These are phyloP conservation scores for Gavia stellata DNA, from an alignment of 2,113 vertebrate species.

Conservation along the genomic window DNA sequence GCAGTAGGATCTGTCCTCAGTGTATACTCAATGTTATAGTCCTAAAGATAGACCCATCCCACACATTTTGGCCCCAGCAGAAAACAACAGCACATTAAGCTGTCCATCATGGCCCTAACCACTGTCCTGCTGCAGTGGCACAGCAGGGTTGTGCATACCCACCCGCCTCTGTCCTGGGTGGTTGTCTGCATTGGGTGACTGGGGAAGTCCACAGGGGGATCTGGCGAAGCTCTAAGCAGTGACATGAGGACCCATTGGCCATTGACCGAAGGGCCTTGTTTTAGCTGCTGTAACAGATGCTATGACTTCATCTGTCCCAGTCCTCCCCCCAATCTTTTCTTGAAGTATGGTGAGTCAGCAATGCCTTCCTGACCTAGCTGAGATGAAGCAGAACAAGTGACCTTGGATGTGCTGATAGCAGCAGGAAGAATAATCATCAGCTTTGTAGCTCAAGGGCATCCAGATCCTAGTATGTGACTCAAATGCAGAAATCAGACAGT, in stretches of 20 bases:
- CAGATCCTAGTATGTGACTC: background rate
- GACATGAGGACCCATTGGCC: background rate
- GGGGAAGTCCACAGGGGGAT: background rate
- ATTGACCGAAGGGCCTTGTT: background rate
- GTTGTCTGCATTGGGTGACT: background rate
- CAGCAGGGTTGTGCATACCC: background rate
- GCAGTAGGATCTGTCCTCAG: background rate
- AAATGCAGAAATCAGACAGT: background rate
- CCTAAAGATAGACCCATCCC: background rate
- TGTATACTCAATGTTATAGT: background rate
- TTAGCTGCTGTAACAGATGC: background rate
- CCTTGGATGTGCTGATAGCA: constrained; percentile 39
- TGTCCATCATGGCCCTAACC: background rate
- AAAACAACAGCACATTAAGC: background rate
- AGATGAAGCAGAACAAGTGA: constrained; percentile 10
- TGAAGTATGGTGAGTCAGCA: constrained; percentile 40
- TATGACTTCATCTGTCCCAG: background rate
- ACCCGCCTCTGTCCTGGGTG: background rate
- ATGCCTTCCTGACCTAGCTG: background rate
- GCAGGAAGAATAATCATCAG: constrained; percentile 28
- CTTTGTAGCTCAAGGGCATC: background rate
- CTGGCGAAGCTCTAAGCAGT: background rate
- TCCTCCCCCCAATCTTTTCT: background rate
- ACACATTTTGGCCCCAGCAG: background rate
- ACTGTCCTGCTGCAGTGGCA: background rate